Evolutionary conservation across 2,113 vertebrate genomes (phyloP).

Genomic region (Neolamprologus longior): DNA sequence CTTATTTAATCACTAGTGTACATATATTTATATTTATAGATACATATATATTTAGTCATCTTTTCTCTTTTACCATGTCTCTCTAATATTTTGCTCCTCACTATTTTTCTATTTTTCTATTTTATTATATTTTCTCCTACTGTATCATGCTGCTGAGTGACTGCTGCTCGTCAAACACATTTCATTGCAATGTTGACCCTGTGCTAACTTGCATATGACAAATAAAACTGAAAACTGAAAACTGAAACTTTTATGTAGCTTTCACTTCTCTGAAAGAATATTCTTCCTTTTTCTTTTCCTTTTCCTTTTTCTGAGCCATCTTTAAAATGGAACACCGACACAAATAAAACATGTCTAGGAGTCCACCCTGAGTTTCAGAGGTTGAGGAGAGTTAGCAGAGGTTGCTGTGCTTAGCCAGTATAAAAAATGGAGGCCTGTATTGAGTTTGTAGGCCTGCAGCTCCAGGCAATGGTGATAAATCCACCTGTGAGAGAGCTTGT

Average conservation of each 20-base stretch:
- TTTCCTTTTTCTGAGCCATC: background rate
- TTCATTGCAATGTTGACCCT: too few species aligned
- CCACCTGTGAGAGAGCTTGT: slow-evolving; percentile 72
- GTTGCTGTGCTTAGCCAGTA: slow-evolving; percentile 49
- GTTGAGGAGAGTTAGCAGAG: slow-evolving; percentile 56
- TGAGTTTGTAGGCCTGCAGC: slow-evolving; percentile 56
- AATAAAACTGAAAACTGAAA: too few species aligned
- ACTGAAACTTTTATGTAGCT: background rate
- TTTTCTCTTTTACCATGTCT: too few species aligned
- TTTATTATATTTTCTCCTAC: too few species aligned
- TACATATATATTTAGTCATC: too few species aligned
- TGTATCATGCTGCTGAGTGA: too few species aligned
- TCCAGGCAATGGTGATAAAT: slow-evolving; percentile 73
- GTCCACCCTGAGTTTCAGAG: slow-evolving; percentile 42
- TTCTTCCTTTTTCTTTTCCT: background rate
- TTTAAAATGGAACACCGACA: slow-evolving; percentile 41
- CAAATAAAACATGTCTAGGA: slow-evolving; percentile 42
- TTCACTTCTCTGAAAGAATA: background rate
- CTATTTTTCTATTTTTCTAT: too few species aligned
- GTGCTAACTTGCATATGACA: too few species aligned
- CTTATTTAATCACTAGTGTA: too few species aligned
- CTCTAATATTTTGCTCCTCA: too few species aligned
- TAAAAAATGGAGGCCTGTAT: slow-evolving; percentile 56
- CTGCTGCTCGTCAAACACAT: too few species aligned
- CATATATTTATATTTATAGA: too few species aligned